Conservation (phyloP, 2,113 vertebrate species). For the Neomonachus schauinslandi region DNA sequence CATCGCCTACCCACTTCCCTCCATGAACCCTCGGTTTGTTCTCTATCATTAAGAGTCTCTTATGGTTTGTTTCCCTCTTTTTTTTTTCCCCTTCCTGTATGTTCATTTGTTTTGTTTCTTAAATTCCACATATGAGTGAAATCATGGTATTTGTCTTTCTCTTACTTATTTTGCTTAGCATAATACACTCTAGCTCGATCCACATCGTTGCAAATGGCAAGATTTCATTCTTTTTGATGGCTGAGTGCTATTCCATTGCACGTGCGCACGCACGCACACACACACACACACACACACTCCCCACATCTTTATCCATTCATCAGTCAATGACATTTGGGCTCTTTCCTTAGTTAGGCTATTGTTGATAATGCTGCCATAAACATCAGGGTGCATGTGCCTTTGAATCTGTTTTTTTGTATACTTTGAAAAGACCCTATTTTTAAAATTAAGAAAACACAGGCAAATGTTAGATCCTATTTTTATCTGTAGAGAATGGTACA, state of each 20-base stretch:
- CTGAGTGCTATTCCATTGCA: neutral
- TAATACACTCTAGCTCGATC: neutral
- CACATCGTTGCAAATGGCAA: neutral
- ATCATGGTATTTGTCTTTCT: neutral
- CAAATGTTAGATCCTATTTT: neutral
- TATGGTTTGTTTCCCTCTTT: neutral
- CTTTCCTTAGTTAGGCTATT: no score
- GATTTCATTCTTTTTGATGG: neutral
- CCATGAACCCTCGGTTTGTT: neutral
- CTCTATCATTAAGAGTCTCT: neutral
- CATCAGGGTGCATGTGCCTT: no score
- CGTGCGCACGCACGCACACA: no score
- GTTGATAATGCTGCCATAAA: no score
- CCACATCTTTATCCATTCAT: no score
- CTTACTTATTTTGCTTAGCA: neutral
- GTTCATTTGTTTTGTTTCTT: neutral
- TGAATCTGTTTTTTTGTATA: no score
- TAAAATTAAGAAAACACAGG: neutral
- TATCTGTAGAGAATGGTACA: neutral
- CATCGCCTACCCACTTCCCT: no score
- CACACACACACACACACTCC: no score
- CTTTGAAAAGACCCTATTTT: neutral
- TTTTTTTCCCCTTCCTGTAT: neutral
- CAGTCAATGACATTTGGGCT: no score
- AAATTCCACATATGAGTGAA: neutral